Evolutionary conservation across 2,888 invertebrate species (phyloP).

Genomic region (Scaptodrosophila latifasciaeformis): DNA sequence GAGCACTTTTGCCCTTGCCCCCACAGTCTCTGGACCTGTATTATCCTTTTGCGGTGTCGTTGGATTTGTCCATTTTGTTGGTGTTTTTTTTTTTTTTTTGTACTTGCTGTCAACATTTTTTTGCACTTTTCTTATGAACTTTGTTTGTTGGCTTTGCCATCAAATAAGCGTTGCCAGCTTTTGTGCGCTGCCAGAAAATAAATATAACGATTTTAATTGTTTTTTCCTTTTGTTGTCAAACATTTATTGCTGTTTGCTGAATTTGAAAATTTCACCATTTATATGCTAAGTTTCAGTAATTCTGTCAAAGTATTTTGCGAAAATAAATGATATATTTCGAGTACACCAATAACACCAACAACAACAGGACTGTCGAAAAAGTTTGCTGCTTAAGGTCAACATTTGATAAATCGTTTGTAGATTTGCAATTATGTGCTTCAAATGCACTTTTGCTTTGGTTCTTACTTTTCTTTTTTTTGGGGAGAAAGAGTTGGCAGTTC

Average conservation of each 20-base stretch:
- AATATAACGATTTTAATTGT: slow-evolving; percentile 49
- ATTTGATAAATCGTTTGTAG: slow-evolving; percentile 48
- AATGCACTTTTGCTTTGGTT: slow-evolving; percentile 6
- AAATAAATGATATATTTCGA: no score
- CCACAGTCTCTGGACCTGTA: slow-evolving; percentile 20
- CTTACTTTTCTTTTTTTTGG: slow-evolving; percentile 1
- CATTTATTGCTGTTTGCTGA: no score
- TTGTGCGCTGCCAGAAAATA: not conserved
- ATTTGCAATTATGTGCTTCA: slow-evolving; percentile 13
- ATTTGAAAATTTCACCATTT: no score
- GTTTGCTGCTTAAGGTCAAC: slow-evolving; percentile 22
- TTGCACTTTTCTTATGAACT: not conserved
- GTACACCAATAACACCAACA: no score
- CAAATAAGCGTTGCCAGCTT: slow-evolving; percentile 1
- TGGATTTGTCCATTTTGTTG: no score
- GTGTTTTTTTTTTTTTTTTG: slow-evolving; percentile 39
- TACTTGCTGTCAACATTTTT: slow-evolving; percentile 4
- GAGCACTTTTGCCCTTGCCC: slow-evolving; percentile 30
- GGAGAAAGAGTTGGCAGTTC: slow-evolving; percentile 44
- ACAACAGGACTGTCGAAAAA: no score
- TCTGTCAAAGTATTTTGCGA: no score
- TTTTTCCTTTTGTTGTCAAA: no score
- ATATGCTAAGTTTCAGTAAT: no score
- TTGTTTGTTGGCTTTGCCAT: not conserved
- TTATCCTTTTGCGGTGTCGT: not conserved